Conservation (phyloP, 1,140 invertebrate species). For the Bicyclus anynana region DNA sequence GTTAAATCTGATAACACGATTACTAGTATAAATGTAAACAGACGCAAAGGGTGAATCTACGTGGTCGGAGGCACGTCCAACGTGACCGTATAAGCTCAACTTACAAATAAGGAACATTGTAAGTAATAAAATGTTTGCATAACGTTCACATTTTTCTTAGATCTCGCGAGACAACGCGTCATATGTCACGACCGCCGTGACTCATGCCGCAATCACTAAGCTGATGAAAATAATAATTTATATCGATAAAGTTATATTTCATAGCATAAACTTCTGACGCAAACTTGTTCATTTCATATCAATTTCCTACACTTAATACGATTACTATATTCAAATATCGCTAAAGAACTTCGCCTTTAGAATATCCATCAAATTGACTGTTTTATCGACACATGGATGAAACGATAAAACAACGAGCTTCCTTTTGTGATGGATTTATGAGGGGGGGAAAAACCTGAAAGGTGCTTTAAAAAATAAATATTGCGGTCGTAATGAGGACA, state of each 20-base stretch:
- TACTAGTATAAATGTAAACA: conserved; percentile 21
- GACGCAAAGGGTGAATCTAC: conserved; percentile 7
- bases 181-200: conserved; percentile 13
- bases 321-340: too few relatives aligned
- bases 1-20: conserved; percentile 20
- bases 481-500: background rate
- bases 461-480: too few relatives aligned
- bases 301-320: too few relatives aligned
- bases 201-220: background rate
- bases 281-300: too few relatives aligned
- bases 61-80: conserved; percentile 26
- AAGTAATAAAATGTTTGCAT: conserved; percentile 2
- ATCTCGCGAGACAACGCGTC: conserved; percentile 13
- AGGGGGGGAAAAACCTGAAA: too few relatives aligned
- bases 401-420: too few relatives aligned
- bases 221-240: background rate
- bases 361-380: too few relatives aligned
- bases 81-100: background rate
- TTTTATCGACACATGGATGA: too few relatives aligned
- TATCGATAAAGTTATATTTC: background rate
- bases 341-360: too few relatives aligned
- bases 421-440: too few relatives aligned
- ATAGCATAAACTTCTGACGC: too few relatives aligned
- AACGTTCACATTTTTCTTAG: conserved; percentile 16
- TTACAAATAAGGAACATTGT: conserved; percentile 11